A percentile compares a stretch with the other conserved stretches of the same genome.
Evolutionary conservation across 1,140 invertebrate genomes (phyloP).

Genomic region (Zaprionus davidi): DNA sequence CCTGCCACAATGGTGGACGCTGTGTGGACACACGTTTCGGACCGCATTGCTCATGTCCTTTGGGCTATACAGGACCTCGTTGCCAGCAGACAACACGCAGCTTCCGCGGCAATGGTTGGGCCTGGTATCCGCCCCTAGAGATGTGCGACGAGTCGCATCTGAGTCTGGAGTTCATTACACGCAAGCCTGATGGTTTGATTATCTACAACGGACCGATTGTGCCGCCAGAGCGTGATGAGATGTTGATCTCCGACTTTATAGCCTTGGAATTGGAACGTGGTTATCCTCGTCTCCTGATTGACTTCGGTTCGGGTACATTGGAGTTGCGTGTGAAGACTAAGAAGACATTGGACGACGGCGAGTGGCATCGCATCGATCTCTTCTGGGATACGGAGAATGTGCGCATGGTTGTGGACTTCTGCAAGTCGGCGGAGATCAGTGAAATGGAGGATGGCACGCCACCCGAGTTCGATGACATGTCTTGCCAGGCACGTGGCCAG

Average conservation of each 20-base stretch:
- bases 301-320: conserved; percentile 97
- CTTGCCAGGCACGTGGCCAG: conserved; percentile 93
- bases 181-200: conserved; percentile 94
- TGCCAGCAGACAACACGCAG: conserved; percentile 98
- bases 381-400: conserved; percentile 97
- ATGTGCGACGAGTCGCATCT: conserved; percentile 98
- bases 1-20: conserved; percentile 97
- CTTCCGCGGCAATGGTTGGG: conserved; percentile 96
- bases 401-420: conserved; percentile 95
- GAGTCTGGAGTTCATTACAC: conserved; percentile 97
- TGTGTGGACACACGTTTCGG: conserved; percentile 95
- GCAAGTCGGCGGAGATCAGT: conserved; percentile 92
- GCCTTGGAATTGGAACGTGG: conserved; percentile 96
- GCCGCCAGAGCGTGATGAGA: conserved; percentile 94
- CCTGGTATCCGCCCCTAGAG: conserved; percentile 97
- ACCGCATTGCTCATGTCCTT: conserved; percentile 94
- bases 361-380: conserved; percentile 98
- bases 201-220: conserved; percentile 98
- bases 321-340: conserved; percentile 95
- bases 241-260: conserved; percentile 96
- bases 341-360: conserved; percentile 94
- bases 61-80: conserved; percentile 95
- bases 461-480: conserved; percentile 93
- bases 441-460: conserved; percentile 94
- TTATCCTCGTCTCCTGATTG: conserved; percentile 94